These are phyloP conservation scores for Adelges cooleyi DNA, from an alignment of 1,140 invertebrate species.

Conservation along the genomic window DNA sequence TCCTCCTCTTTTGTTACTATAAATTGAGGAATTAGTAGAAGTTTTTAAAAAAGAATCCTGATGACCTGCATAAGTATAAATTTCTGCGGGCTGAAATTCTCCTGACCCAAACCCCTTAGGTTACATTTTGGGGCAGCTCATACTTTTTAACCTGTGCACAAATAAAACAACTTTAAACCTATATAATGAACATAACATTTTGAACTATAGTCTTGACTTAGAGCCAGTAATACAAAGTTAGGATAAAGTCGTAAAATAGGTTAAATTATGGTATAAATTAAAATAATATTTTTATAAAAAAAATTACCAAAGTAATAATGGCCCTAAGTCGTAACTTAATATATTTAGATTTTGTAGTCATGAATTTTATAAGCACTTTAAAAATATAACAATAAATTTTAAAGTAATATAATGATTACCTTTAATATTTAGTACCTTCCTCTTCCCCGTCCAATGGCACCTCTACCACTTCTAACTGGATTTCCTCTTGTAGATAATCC, in stretches of 20 bases:
- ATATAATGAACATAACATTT: background rate
- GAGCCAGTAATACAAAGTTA: constrained; percentile 12
- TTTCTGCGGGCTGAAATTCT: constrained; percentile 26
- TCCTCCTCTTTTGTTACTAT: constrained; percentile 1
- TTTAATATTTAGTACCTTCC: constrained; percentile 5
- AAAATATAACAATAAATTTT: too few relatives aligned
- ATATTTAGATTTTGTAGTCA: too few relatives aligned
- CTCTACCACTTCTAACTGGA: constrained; percentile 14
- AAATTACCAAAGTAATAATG: too few relatives aligned
- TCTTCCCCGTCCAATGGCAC: constrained; percentile 9
- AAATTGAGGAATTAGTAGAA: constrained; percentile 12
- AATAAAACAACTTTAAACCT: constrained; percentile 27
- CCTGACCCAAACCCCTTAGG: constrained; percentile 19
- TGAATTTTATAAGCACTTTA: too few relatives aligned
- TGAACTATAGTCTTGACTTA: background rate
- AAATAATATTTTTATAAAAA: background rate
- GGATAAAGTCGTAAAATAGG: background rate
- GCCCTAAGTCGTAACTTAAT: constrained; percentile 10
- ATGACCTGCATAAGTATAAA: constrained; percentile 18
- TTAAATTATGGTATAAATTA: background rate
- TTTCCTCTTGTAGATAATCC: constrained; percentile 16
- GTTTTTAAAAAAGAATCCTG: constrained; percentile 15
- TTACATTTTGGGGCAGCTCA: constrained; percentile 22
- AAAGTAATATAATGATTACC: too few relatives aligned
- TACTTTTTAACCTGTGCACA: constrained; percentile 26